phyloP scores from a whole-genome alignment of 2,113 vertebrate species.

The Callipepla californica region DNA sequence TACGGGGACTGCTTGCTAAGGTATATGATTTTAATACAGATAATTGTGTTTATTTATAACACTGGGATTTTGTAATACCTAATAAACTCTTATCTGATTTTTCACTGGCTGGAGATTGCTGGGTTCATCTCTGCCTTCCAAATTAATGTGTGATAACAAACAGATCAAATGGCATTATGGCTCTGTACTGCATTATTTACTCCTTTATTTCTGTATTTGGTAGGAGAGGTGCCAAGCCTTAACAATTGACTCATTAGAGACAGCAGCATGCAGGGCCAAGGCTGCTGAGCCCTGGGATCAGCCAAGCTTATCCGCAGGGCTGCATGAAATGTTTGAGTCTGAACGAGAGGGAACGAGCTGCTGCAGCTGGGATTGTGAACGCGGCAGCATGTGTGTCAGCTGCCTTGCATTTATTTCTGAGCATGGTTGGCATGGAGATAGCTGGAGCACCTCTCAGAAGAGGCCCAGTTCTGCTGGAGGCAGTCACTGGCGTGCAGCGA shows the following conservation, averaged over 20 bases:
- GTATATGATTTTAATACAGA: background rate
- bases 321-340: background rate
- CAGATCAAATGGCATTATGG: background rate
- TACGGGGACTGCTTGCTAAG: background rate
- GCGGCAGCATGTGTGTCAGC: background rate
- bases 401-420: background rate
- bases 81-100: background rate
- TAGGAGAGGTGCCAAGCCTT: background rate
- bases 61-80: background rate
- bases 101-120: background rate
- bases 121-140: background rate
- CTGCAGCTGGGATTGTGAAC: background rate
- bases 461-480: background rate
- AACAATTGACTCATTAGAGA: background rate
- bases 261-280: rapidly evolving
- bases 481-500: background rate
- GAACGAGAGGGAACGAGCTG: background rate
- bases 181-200: constrained; percentile 30
- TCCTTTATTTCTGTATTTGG: constrained; percentile 1
- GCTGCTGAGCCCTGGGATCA: background rate
- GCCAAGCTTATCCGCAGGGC: background rate
- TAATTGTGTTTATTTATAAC: background rate
- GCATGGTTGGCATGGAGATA: background rate
- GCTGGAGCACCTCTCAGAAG: background rate
- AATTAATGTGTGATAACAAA: background rate